These are phyloP conservation scores for Meteorus cinctellus DNA, from an alignment of 2,888 invertebrate species.

Conservation along the genomic window DNA sequence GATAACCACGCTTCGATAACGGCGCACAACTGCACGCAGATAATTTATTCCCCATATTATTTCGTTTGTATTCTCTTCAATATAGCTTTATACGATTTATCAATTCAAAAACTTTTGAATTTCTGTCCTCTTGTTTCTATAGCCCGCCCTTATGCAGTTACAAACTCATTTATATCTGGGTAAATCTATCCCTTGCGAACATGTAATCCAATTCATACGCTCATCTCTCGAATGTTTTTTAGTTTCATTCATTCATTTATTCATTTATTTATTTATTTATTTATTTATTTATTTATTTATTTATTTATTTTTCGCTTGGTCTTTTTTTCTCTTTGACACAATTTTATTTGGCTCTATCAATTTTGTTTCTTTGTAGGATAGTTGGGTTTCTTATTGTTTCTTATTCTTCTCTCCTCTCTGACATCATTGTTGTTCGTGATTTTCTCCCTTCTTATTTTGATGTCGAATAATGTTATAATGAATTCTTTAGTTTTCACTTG, in stretches of 20 bases:
- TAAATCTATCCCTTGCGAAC: neutral
- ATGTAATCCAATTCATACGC: conserved; percentile 34
- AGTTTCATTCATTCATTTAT: conserved; percentile 35
- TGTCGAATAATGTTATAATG: conserved; percentile 38
- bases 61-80: conserved; percentile 39
- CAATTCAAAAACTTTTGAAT: conserved; percentile 41
- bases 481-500: conserved; percentile 48
- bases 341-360: conserved; percentile 48
- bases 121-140: conserved; percentile 47
- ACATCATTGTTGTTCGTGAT: conserved; percentile 23
- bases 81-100: neutral
- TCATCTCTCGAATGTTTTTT: conserved; percentile 43
- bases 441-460: conserved; percentile 32
- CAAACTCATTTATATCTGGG: conserved; percentile 24
- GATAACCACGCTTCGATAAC: conserved; percentile 95
- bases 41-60: conserved; percentile 95
- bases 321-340: conserved; percentile 53
- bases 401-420: conserved; percentile 34
- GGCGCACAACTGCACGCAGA: conserved; percentile 95
- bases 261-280: conserved; percentile 32
- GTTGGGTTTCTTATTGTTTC: conserved; percentile 30
- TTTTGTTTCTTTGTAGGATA: conserved; percentile 35
- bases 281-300: conserved; percentile 31
- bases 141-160: conserved; percentile 29
- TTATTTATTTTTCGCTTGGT: conserved; percentile 31